These are phyloP conservation scores for Hirudinaria manillensis DNA, from an alignment of 2,888 invertebrate species.

Conservation along the genomic window DNA sequence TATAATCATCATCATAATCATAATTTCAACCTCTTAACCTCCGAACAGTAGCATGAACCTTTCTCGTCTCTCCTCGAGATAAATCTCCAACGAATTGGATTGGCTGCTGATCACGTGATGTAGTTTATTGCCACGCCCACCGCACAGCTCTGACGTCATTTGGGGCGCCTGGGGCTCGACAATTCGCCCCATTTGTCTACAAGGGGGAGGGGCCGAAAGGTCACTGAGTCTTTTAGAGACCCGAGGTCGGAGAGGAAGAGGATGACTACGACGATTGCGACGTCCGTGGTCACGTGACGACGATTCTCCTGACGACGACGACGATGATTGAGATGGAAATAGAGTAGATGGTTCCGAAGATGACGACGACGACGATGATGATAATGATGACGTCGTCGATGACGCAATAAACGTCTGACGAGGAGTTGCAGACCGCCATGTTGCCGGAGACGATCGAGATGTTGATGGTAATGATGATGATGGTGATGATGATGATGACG, in stretches of 20 bases:
- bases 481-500: constrained; percentile 18
- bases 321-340: background rate
- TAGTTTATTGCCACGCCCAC: constrained; percentile 2
- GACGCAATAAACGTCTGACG: background rate
- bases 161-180: constrained; percentile 3
- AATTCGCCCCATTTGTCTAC: constrained; percentile 1
- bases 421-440: background rate
- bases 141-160: constrained; percentile 7
- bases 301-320: background rate
- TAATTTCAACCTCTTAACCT: background rate
- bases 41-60: constrained; percentile 8
- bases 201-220: background rate
- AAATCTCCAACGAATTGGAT: constrained; percentile 13
- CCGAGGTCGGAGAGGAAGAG: background rate
- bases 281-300: no score
- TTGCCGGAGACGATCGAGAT: constrained; percentile 3
- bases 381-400: background rate
- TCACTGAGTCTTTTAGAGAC: background rate
- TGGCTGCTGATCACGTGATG: constrained; percentile 8
- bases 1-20: no score
- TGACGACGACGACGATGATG: background rate
- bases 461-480: constrained; percentile 16
- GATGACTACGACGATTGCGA: no score
- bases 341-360: background rate
- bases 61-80: background rate